phyloP scores from a whole-genome alignment of 64 coral and sea anemone species.

The Dendronephthya gigantea region DNA sequence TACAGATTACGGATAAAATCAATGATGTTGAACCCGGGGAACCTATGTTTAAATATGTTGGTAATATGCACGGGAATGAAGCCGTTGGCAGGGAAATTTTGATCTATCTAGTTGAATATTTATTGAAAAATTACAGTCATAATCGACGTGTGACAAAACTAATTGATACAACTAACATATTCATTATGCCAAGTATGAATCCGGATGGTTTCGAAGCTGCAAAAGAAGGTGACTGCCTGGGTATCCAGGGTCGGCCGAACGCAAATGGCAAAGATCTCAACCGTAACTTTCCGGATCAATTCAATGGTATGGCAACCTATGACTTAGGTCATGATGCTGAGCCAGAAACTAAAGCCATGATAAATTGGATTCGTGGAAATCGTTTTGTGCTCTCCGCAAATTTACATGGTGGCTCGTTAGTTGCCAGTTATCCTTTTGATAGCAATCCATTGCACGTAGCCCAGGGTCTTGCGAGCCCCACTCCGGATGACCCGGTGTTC shows the following conservation, averaged over 20 bases:
- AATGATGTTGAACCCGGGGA: constrained; percentile 59
- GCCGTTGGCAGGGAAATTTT: constrained; percentile 80
- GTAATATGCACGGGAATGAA: constrained; percentile 97
- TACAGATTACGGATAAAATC: constrained; percentile 85
- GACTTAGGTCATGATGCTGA: constrained; percentile 37
- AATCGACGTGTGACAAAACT: constrained; percentile 58
- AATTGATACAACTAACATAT: constrained; percentile 68
- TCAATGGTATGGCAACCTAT: constrained; percentile 72
- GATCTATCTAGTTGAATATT: constrained; percentile 83
- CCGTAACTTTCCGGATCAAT: constrained; percentile 97
- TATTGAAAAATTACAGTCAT: constrained; percentile 72
- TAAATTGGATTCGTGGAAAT: constrained; percentile 58
- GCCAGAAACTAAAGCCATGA: constrained; percentile 76
- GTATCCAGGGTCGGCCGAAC: constrained; percentile 54
- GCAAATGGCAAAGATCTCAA: constrained; percentile 61
- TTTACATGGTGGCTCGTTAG: constrained; percentile 88
- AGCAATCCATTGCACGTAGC: constrained; percentile 48
- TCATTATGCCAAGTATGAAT: constrained; percentile 91
- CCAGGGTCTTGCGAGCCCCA: constrained; percentile 35
- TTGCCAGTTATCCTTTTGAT: constrained; percentile 96
- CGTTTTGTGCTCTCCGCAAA: constrained; percentile 85
- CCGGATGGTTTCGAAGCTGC: constrained; percentile 84
- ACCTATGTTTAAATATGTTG: constrained; percentile 97
- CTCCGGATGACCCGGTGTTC: constrained; percentile 81
- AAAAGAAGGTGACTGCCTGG: constrained; percentile 50